A percentile compares a stretch with the other conserved stretches of the same genome.
Conservation (phyloP, 2,113 vertebrate genomes). For the Sinocyclocheilus anophthalmus region DNA sequence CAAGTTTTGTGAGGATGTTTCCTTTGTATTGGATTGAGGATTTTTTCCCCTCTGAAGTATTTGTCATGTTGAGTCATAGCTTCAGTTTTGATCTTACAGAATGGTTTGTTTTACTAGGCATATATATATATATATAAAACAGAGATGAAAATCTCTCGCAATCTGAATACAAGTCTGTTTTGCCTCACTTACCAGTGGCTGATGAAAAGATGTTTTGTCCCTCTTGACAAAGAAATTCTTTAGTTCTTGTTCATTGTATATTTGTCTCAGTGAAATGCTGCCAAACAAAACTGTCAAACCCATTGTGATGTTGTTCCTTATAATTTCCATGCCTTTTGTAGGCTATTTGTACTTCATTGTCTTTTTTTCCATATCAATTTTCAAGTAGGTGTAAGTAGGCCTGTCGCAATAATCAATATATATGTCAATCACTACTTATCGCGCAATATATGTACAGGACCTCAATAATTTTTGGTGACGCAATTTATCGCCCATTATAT, state of each 20-base stretch:
- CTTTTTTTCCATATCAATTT: not conserved
- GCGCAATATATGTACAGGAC: no score
- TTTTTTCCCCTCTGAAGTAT: not conserved
- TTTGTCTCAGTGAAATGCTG: not conserved
- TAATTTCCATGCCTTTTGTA: not conserved
- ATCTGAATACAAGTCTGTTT: not conserved
- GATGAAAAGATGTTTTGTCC: not conserved
- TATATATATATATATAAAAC: not conserved
- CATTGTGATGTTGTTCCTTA: conserved; percentile 4
- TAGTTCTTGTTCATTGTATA: not conserved
- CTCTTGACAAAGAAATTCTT: not conserved
- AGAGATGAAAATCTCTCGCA: not conserved
- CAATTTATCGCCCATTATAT: no score
- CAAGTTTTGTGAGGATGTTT: conserved; percentile 29
- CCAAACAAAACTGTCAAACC: not conserved
- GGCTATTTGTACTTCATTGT: conserved; percentile 4
- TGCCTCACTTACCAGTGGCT: not conserved
- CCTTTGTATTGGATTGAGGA: conserved; percentile 34
- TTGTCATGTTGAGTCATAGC: conserved; percentile 31
- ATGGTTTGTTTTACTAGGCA: not conserved
- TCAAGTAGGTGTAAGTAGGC: not conserved
- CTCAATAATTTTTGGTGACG: no score
- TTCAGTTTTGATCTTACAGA: not conserved
- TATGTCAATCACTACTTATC: no score
- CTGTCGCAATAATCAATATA: no score